Evolutionary conservation across 2,113 vertebrate genomes (phyloP), one percentile per base, ranked within the genome.

Genomic region (Aptenodytes forsteri): DNA sequence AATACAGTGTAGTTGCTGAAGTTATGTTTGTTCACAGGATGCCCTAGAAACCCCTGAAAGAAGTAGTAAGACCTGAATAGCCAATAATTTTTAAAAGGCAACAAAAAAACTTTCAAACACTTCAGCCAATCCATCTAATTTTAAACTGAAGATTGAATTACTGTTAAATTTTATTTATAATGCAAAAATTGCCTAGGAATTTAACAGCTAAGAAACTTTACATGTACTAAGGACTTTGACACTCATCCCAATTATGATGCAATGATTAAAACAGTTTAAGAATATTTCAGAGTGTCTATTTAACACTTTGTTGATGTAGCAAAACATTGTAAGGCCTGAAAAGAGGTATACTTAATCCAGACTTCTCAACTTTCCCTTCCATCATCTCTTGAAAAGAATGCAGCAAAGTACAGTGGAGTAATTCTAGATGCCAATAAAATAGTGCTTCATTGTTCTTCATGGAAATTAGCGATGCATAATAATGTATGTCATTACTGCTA

Each of bases 401-500:
- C 22, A 92, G 50, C 19, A 87, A 96, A 96, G 23, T 87, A 82
- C 59, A 92, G 72, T 89, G 52, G 49, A 85, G 30, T 91, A 96
- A 97, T 95, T 96, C 82, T 87, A 94, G 95, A 97, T 95, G 75
- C 82, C 77, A 93, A 87, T 95, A 97, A 97, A 98, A 98, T 94
- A 98, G 87, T 94, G 76, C 87, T 91, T 95, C 47, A 89, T 97
- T 98, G 96, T 98, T 98, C 93, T 97, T 97, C 87, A 97, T 94
- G 96, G 96, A 98, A 98, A 98, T 98, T 97, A 97, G 85, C 70
- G 88, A 91, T 96, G 97, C 94, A 96, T 97, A 96, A 97, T 97
- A 98, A 96, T 87, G 80, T 88, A 96, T 98, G 91, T 85, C 85
- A 98, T 98, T 98, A 98, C 72, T 87, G 78, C 65, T 83, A 89